Conservation (phyloP, 2,113 vertebrate genomes). For the Solenodon paradoxus region DNA sequence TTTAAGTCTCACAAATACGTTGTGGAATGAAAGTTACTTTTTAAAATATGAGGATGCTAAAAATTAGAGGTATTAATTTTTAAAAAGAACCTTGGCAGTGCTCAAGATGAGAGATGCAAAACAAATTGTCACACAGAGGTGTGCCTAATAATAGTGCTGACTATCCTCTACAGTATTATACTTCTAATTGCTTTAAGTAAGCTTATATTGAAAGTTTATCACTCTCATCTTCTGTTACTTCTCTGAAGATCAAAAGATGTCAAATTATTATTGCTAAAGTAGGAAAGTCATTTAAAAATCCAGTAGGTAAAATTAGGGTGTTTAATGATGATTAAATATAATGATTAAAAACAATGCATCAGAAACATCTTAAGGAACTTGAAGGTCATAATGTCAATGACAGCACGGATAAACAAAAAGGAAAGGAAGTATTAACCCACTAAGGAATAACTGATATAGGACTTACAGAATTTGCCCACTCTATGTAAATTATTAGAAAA, state of each 20-base stretch:
- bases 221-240: background rate
- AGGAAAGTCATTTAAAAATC: background rate
- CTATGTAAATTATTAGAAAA: background rate
- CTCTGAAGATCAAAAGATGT: background rate
- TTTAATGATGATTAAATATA: background rate
- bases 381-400: background rate
- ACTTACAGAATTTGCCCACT: background rate
- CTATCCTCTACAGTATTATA: background rate
- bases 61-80: background rate
- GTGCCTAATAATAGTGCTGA: background rate
- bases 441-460: background rate
- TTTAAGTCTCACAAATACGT: background rate
- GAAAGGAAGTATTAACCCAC: background rate
- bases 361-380: background rate
- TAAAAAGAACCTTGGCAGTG: background rate
- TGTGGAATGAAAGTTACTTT: background rate
- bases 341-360: background rate
- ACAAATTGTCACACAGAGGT: background rate
- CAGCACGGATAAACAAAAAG: background rate
- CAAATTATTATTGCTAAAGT: background rate
- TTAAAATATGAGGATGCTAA: background rate
- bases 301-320: background rate
- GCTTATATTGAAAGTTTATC: background rate
- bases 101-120: background rate
- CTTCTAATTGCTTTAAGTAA: background rate